Conservation (phyloP, 2,113 vertebrate genomes). For the Sitta europaea region DNA sequence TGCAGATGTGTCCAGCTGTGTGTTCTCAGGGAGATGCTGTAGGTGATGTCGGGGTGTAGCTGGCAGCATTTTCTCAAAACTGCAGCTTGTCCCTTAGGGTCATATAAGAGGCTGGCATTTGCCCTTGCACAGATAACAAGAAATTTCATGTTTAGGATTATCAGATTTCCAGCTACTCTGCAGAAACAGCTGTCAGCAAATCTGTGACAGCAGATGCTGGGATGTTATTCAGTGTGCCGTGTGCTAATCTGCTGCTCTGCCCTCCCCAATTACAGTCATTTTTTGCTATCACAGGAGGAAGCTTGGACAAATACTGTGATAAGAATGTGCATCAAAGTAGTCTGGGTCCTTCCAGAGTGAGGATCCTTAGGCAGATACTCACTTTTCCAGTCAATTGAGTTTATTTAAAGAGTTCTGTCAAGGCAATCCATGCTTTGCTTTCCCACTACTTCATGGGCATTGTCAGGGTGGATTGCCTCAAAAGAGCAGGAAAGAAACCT, state of each 20-base stretch:
- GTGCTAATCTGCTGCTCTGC: conserved; percentile 28
- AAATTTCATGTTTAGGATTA: conserved; percentile 45
- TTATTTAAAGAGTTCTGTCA: conserved; percentile 28
- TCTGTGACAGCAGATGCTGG: conserved; percentile 59
- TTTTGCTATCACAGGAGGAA: not conserved
- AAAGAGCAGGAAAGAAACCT: not conserved
- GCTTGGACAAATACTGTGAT: not conserved
- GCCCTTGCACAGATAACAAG: conserved; percentile 32
- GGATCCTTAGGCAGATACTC: not conserved
- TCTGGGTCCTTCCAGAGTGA: not conserved
- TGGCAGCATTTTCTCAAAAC: not conserved
- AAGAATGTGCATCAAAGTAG: not conserved
- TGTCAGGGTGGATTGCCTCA: not conserved
- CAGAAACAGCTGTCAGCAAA: conserved; percentile 59
- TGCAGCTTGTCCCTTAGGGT: not conserved
- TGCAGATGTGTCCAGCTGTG: not conserved
- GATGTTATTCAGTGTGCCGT: not conserved
- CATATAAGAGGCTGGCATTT: not conserved
- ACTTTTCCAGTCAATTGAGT: not conserved
- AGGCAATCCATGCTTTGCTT: not conserved
- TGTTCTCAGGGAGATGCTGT: not conserved
- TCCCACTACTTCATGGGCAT: not conserved
- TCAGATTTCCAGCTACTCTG: conserved; percentile 37
- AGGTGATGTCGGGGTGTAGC: not conserved
- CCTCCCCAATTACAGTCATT: not conserved